Conservation (phyloP, 2,888 invertebrate species). For the Fissipunctia ypsillon region DNA sequence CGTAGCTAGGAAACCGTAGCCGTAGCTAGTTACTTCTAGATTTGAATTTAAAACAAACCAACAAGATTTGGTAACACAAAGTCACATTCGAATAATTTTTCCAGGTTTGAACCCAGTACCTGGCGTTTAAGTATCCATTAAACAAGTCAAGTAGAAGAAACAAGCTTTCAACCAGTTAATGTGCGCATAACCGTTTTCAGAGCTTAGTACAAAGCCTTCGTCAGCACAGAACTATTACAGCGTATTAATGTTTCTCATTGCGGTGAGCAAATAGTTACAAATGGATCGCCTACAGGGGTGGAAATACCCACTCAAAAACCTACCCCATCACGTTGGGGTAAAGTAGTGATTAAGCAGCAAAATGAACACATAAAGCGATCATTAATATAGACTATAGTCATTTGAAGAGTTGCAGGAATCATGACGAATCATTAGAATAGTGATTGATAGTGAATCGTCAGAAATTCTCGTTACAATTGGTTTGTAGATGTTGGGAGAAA, state of each 20-base stretch:
- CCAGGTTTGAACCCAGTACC: too few species aligned
- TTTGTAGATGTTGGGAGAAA: slow-evolving; percentile 21
- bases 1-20: too few species aligned
- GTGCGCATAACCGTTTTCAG: neutral
- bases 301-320: neutral
- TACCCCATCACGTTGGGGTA: neutral
- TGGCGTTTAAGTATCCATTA: neutral
- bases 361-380: neutral
- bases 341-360: neutral
- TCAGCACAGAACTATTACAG: slow-evolving; percentile 46
- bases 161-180: slow-evolving; percentile 16
- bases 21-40: neutral
- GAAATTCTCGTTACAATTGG: slow-evolving; percentile 35
- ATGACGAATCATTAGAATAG: slow-evolving; percentile 30
- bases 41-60: too few species aligned
- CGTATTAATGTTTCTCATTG: slow-evolving; percentile 54
- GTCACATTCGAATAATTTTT: too few species aligned
- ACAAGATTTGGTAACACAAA: too few species aligned
- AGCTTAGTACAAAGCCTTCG: slow-evolving; percentile 28
- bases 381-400: slow-evolving; percentile 42
- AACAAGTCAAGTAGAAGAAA: neutral
- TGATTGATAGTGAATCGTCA: slow-evolving; percentile 38
- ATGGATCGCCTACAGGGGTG: slow-evolving; percentile 32
- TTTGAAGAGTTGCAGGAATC: slow-evolving; percentile 56
- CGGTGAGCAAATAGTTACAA: slow-evolving; percentile 58